phyloP scores from a whole-genome alignment of 2,797 vertebrate species.

The Toxotes lorentzi region DNA sequence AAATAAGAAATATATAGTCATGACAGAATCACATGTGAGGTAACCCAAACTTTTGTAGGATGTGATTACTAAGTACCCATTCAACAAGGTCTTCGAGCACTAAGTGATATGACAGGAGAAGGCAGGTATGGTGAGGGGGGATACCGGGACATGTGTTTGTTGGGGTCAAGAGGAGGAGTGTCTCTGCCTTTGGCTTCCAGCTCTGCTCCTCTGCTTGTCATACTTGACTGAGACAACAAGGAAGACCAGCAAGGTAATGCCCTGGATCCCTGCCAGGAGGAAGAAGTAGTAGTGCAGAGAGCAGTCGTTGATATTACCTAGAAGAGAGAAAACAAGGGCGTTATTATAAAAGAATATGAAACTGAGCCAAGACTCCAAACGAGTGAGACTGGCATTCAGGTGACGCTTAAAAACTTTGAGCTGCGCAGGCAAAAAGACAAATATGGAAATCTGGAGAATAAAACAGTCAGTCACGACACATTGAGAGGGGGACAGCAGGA shows the following conservation, averaged over 20 bases:
- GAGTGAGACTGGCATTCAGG: conserved; percentile 10
- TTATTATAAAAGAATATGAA: conserved; percentile 12
- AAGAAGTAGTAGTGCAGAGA: conserved; percentile 97
- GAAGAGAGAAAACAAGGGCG: conserved; percentile 32
- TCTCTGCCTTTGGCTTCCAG: conserved; percentile 74
- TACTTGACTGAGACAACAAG: conserved; percentile 94
- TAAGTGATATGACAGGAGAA: conserved; percentile 28
- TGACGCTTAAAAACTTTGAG: conserved; percentile 14
- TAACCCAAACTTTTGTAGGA: conserved; percentile 5
- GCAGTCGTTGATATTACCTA: conserved; percentile 97
- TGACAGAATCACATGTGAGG: conserved; percentile 13
- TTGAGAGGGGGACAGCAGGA: conserved; percentile 37
- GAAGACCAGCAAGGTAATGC: conserved; percentile 93
- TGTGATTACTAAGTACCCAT: conserved; percentile 36
- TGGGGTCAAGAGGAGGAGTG: conserved; percentile 75
- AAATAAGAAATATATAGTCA: conserved; percentile 48
- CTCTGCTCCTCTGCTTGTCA: conserved; percentile 86
- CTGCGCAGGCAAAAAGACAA: conserved; percentile 17
- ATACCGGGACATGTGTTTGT: neutral
- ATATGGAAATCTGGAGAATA: conserved; percentile 47
- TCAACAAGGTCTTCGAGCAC: conserved; percentile 37
- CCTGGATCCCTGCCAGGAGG: conserved; percentile 95
- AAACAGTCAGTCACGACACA: conserved; percentile 25
- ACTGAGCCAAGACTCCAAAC: conserved; percentile 8
- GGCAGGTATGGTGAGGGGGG: conserved; percentile 40